Evolutionary conservation across 1,140 invertebrate genomes (phyloP).

Genomic region (Zaprionus ghesquierei): DNA sequence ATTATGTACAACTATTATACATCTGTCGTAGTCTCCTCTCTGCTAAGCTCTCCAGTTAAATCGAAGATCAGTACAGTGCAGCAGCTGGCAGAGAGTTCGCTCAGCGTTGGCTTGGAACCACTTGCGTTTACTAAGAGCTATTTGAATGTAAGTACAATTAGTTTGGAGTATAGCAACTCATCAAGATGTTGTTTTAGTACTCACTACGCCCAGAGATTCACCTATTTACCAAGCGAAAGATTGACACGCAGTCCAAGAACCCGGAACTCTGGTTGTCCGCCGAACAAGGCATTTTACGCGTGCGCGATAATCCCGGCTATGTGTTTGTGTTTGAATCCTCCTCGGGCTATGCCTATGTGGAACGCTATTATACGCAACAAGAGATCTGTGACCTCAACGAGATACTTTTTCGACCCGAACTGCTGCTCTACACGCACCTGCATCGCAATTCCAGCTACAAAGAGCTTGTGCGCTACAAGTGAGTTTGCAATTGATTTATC

Average conservation of each 20-base stretch:
- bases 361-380: conserved; percentile 57
- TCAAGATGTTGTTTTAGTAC: conserved; percentile 23
- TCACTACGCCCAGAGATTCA: conserved; percentile 56
- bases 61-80: conserved; percentile 67
- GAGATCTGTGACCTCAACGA: conserved; percentile 79
- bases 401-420: conserved; percentile 61
- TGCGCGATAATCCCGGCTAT: conserved; percentile 71
- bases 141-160: conserved; percentile 57
- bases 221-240: conserved; percentile 58
- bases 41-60: conserved; percentile 73
- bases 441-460: conserved; percentile 74
- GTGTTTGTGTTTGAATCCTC: conserved; percentile 65
- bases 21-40: conserved; percentile 71
- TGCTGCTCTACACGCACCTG: conserved; percentile 55
- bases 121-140: conserved; percentile 65
- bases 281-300: conserved; percentile 55
- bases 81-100: conserved; percentile 71
- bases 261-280: conserved; percentile 65
- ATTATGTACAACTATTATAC: conserved; percentile 81
- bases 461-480: conserved; percentile 63
- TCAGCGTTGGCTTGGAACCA: conserved; percentile 67
- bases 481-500: not conserved
- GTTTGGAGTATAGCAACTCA: not conserved
- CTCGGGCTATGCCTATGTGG: conserved; percentile 63
- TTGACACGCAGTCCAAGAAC: conserved; percentile 47